These are phyloP conservation scores for Campylomormyrus numenius DNA, from an alignment of 2,113 vertebrate species.

Conservation along the genomic window DNA sequence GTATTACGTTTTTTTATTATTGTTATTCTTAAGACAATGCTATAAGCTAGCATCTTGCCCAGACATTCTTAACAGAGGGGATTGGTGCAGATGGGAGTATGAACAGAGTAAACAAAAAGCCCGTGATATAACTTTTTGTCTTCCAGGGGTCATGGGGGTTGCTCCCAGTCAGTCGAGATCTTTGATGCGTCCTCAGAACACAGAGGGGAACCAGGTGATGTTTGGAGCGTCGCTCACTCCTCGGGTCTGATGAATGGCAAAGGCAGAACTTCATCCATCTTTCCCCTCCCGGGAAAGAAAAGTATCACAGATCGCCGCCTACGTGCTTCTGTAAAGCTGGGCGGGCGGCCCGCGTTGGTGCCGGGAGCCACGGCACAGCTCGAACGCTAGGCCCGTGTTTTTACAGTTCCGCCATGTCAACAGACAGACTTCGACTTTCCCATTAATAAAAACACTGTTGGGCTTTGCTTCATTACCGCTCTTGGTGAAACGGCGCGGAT, in stretches of 20 bases:
- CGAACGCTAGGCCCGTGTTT: not conserved
- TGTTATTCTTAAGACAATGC: not conserved
- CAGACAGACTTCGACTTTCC: not conserved
- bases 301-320: not conserved
- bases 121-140: not conserved
- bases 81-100: not conserved
- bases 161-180: not conserved
- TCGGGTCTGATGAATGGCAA: not conserved
- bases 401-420: slow-evolving; percentile 8
- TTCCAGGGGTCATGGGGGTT: not conserved
- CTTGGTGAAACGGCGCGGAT: not conserved
- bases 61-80: not conserved
- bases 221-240: not conserved
- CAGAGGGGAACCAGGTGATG: not conserved
- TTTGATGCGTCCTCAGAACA: not conserved
- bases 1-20: not conserved
- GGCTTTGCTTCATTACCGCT: not conserved
- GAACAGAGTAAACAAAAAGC: not conserved
- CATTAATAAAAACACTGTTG: not conserved
- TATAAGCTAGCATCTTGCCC: not conserved
- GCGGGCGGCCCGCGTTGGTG: not conserved
- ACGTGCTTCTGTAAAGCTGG: not conserved
- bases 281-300: not conserved
- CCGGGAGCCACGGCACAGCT: not conserved
- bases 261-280: not conserved